A percentile compares a stretch with the other conserved stretches of the same genome.
These are phyloP conservation scores for Hephaestus fuliginosus DNA, from an alignment of 2,797 vertebrate genomes.

Conservation along the genomic window DNA sequence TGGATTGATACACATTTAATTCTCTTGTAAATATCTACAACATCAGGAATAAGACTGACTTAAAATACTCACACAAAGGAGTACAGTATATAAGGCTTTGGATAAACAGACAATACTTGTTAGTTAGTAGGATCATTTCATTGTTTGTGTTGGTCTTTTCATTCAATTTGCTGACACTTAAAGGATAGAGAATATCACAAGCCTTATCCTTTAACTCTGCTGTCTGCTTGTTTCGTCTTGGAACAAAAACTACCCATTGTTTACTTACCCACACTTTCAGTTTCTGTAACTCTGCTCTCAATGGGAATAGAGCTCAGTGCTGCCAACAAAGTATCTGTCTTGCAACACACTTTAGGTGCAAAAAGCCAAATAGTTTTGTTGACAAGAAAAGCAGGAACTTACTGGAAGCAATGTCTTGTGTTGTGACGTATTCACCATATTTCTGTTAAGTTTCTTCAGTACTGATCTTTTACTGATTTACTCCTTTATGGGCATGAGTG, in stretches of 20 bases:
- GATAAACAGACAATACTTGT: not conserved
- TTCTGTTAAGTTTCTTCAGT: not conserved
- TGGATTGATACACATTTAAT: not conserved
- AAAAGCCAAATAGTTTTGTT: not conserved
- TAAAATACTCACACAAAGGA: not conserved
- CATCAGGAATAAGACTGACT: not conserved
- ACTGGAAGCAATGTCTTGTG: not conserved
- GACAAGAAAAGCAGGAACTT: conserved; percentile 43
- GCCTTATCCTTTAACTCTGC: not conserved
- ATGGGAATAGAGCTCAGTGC: not conserved
- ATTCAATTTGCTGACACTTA: not conserved
- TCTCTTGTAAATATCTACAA: not conserved
- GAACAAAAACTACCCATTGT: not conserved
- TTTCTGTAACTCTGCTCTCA: conserved; percentile 8
- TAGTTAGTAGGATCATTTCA: not conserved
- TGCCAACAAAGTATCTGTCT: not conserved
- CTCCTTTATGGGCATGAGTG: conserved; percentile 2
- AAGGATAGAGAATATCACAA: not conserved
- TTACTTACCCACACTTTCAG: not conserved
- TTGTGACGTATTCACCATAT: conserved; percentile 9
- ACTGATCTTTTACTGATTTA: conserved; percentile 14
- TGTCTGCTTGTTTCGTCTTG: not conserved
- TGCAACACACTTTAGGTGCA: not conserved
- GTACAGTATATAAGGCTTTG: not conserved
- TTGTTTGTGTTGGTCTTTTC: not conserved